Conservation (phyloP, 1,140 invertebrate genomes). For the Proales similis region DNA sequence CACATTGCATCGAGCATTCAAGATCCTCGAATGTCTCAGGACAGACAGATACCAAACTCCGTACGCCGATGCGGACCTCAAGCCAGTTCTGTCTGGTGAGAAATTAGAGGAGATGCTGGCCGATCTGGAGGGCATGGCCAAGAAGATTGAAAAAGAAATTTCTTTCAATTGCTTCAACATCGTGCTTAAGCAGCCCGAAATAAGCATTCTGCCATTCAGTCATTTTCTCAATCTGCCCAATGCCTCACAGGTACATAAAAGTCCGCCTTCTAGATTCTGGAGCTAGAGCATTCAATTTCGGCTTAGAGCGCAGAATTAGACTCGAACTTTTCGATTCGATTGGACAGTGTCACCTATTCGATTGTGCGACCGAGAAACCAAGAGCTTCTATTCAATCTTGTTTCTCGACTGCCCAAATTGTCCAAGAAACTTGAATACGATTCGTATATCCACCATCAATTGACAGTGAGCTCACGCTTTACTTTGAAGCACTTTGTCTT, state of each 20-base stretch:
- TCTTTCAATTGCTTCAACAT: neutral
- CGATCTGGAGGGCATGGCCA: neutral
- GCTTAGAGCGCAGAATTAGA: neutral
- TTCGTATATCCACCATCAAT: slow-evolving; percentile 31
- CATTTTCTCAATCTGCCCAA: slow-evolving; percentile 32
- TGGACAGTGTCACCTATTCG: too few species aligned
- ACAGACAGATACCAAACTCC: neutral
- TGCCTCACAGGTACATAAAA: slow-evolving; percentile 20
- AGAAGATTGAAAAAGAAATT: slow-evolving; percentile 14
- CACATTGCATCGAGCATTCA: slow-evolving; percentile 11
- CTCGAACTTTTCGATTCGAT: slow-evolving; percentile 23
- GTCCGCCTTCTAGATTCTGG: neutral
- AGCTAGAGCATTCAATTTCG: slow-evolving; percentile 29
- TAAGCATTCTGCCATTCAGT: slow-evolving; percentile 4
- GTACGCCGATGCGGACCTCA: slow-evolving; percentile 1
- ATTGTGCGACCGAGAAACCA: slow-evolving; percentile 2
- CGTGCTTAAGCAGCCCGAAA: slow-evolving; percentile 9
- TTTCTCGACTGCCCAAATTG: slow-evolving; percentile 4
- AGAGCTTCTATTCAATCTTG: slow-evolving; percentile 17
- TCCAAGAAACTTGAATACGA: slow-evolving; percentile 33
- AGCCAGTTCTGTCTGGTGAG: neutral
- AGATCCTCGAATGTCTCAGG: slow-evolving; percentile 12
- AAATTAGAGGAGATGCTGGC: neutral
- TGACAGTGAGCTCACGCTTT: slow-evolving; percentile 1
- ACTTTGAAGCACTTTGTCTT: neutral